Conservation (phyloP, 2,888 invertebrate genomes). For the Diarsia dahlii region DNA sequence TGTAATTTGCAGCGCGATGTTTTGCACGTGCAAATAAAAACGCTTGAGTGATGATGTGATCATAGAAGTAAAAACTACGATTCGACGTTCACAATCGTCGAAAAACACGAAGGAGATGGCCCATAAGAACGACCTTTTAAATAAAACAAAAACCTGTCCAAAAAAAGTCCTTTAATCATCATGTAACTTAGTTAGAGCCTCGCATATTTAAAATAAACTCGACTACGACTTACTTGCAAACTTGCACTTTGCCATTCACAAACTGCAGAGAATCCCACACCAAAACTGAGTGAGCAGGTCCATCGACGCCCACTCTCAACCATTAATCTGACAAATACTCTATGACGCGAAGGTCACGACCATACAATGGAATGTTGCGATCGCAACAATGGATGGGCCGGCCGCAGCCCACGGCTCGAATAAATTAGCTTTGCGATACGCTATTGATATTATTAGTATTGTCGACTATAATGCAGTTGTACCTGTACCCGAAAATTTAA, state of each 20-base stretch:
- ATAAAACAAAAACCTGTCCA: background rate
- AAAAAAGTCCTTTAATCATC: background rate
- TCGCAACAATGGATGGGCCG: constrained; percentile 79
- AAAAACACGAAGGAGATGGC: background rate
- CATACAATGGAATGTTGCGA: constrained; percentile 82
- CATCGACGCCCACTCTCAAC: constrained; percentile 69
- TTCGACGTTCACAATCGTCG: background rate
- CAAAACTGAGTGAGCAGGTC: constrained; percentile 63
- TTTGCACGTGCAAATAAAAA: constrained; percentile 32
- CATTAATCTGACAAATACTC: constrained; percentile 65
- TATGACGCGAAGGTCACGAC: constrained; percentile 82
- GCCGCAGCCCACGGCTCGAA: constrained; percentile 79
- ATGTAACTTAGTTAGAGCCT: background rate
- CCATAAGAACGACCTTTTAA: background rate
- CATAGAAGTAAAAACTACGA: background rate
- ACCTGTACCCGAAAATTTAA: constrained; percentile 52
- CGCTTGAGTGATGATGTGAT: constrained; percentile 9
- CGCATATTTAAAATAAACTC: background rate
- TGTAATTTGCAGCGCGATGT: constrained; percentile 29
- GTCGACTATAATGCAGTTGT: constrained; percentile 58
- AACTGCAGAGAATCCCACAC: constrained; percentile 52
- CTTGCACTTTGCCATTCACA: constrained; percentile 43
- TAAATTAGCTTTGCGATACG: constrained; percentile 75
- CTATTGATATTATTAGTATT: constrained; percentile 68
- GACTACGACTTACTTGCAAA: constrained; percentile 30